Evolutionary conservation across 2,888 invertebrate species (phyloP).

Genomic region (Archaeoteleia sp.): DNA sequence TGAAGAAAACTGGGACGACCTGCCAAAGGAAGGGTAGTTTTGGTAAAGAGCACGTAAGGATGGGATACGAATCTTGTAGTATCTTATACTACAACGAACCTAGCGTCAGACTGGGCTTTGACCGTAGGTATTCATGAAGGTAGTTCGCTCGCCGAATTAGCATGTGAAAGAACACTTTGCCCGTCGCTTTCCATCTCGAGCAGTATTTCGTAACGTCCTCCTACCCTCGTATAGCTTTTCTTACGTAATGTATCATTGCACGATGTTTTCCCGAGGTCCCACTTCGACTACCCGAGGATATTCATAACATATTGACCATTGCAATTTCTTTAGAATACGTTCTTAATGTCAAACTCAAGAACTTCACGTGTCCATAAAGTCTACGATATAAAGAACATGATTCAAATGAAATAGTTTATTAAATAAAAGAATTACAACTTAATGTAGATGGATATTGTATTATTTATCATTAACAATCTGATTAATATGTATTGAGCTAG

Average conservation of each 20-base stretch:
- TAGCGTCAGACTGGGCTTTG: conserved; percentile 61
- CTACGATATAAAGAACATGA: no score
- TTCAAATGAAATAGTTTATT: no score
- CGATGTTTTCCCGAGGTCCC: conserved; percentile 24
- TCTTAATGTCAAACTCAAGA: no score
- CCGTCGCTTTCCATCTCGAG: conserved; percentile 63
- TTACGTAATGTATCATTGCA: conserved; percentile 24
- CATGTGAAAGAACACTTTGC: conserved; percentile 74
- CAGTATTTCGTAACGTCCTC: conserved; percentile 26
- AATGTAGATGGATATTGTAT: no score
- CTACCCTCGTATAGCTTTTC: conserved; percentile 26
- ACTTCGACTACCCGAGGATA: conserved; percentile 24
- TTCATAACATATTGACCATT: conserved; percentile 38
- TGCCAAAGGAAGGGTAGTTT: conserved; percentile 35
- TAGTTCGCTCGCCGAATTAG: conserved; percentile 69
- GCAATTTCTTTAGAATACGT: conserved; percentile 24
- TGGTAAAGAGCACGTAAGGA: conserved; percentile 33
- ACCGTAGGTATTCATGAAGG: conserved; percentile 73
- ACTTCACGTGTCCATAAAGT: no score
- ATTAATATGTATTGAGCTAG: no score
- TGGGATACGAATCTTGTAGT: conserved; percentile 30
- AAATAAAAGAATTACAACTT: no score
- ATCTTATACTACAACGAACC: conserved; percentile 46
- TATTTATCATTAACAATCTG: no score
- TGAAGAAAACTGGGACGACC: conserved; percentile 35